These are phyloP conservation scores for Nysson spinosus DNA, from an alignment of 2,888 invertebrate genomes.

Conservation along the genomic window DNA sequence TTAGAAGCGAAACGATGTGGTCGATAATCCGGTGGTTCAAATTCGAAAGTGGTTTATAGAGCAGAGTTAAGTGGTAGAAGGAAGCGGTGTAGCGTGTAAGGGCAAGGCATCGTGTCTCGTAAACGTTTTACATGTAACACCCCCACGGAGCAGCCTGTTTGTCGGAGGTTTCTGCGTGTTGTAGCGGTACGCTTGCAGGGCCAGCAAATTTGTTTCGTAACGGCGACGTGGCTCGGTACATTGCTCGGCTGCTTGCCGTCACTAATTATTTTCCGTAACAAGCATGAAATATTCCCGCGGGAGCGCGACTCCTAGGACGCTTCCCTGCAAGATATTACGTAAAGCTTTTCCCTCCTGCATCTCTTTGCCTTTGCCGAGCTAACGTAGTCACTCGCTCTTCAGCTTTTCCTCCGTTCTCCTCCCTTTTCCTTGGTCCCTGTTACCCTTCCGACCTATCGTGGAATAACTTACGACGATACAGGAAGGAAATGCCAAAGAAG, in stretches of 20 bases:
- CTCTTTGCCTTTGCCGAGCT: conserved; percentile 7
- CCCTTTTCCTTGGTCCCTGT: background rate
- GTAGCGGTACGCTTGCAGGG: conserved; percentile 45
- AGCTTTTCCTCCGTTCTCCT: background rate
- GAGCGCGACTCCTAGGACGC: conserved; percentile 11
- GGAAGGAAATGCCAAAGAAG: background rate
- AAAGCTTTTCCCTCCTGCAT: conserved; percentile 1
- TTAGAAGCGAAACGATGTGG: no score
- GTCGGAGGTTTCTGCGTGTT: background rate
- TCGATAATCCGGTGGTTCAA: conserved; percentile 36
- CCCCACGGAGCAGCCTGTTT: background rate
- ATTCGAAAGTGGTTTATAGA: conserved; percentile 38
- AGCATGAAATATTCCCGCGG: conserved; percentile 62
- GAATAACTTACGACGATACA: background rate
- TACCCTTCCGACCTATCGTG: background rate
- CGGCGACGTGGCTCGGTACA: conserved; percentile 34
- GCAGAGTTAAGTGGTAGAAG: conserved; percentile 23
- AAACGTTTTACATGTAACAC: conserved; percentile 47
- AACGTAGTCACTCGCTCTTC: background rate
- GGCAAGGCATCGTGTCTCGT: conserved; percentile 50
- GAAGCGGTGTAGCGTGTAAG: conserved; percentile 28
- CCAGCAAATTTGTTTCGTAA: conserved; percentile 64
- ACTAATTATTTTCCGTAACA: conserved; percentile 73
- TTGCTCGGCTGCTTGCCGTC: conserved; percentile 51
- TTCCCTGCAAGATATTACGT: conserved; percentile 38